Conservation (phyloP, 2,797 vertebrate genomes). For the Megaceryle alcyon region DNA sequence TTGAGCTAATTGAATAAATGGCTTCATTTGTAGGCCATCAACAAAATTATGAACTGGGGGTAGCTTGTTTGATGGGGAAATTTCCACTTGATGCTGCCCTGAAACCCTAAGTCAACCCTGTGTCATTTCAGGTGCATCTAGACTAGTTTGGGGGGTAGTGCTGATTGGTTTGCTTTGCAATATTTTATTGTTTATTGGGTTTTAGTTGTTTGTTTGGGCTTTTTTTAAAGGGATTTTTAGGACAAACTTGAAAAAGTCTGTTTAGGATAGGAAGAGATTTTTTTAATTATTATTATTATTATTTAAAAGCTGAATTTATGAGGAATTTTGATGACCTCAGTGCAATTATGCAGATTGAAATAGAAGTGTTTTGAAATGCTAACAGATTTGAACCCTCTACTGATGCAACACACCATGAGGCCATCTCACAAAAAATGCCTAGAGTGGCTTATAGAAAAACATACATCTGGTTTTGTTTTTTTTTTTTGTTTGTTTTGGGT, state of each 20-base stretch:
- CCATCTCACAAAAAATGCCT: neutral
- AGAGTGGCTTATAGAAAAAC: neutral
- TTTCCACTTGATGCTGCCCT: neutral
- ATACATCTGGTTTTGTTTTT: neutral
- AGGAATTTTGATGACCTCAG: neutral
- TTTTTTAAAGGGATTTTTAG: neutral
- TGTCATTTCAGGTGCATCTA: neutral
- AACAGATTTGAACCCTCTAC: neutral
- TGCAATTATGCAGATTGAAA: neutral
- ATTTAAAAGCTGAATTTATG: neutral
- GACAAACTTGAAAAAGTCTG: neutral
- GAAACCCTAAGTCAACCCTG: neutral
- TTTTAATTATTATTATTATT: neutral
- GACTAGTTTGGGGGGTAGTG: accelerated
- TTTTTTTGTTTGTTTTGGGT: neutral
- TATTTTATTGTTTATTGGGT: too few species aligned
- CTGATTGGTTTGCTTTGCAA: neutral
- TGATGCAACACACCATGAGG: neutral
- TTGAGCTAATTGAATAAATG: neutral
- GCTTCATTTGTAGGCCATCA: neutral
- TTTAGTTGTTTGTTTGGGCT: neutral
- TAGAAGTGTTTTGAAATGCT: neutral
- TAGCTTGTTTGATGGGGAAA: neutral
- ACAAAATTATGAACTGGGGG: neutral
- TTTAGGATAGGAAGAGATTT: neutral